A percentile compares a stretch with the other conserved stretches of the same genome.
Evolutionary conservation across 2,888 invertebrate species (phyloP).

Genomic region (Actias luna): DNA sequence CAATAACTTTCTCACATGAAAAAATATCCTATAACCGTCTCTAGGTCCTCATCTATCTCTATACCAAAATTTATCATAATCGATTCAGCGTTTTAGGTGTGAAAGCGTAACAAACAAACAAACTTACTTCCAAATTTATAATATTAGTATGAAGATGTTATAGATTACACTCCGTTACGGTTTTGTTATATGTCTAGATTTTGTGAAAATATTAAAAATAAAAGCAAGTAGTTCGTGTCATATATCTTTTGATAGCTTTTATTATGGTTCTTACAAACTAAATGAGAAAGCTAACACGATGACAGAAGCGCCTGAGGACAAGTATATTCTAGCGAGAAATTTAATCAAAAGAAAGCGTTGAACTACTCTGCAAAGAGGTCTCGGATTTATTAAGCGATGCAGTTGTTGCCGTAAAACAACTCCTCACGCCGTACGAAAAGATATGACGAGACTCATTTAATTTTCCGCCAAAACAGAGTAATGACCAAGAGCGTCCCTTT

Average conservation of each 20-base stretch:
- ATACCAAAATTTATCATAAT: no score
- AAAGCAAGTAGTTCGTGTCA: neutral
- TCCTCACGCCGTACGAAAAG: slow-evolving; percentile 39
- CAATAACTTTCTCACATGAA: no score
- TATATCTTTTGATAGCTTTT: neutral
- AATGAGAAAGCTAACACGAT: slow-evolving; percentile 5
- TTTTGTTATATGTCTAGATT: no score
- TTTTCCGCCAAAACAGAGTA: slow-evolving; percentile 63
- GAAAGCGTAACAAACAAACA: no score
- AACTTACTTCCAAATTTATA: no score
- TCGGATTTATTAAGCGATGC: slow-evolving; percentile 33
- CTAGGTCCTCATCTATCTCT: no score
- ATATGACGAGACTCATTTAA: slow-evolving; percentile 51
- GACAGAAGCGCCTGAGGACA: slow-evolving; percentile 3
- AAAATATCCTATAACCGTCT: no score
- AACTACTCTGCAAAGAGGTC: slow-evolving; percentile 17
- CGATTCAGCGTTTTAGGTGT: no score
- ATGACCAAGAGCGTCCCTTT: slow-evolving; percentile 51
- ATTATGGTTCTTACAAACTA: slow-evolving; percentile 8
- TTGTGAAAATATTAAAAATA: no score
- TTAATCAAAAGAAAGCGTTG: slow-evolving; percentile 34
- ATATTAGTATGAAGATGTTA: no score
- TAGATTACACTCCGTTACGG: no score
- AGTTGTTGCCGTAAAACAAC: slow-evolving; percentile 38
- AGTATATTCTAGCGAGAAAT: slow-evolving; percentile 23